Conservation (phyloP, 2,113 vertebrate genomes). For the Tetraodon nigroviridis region DNA sequence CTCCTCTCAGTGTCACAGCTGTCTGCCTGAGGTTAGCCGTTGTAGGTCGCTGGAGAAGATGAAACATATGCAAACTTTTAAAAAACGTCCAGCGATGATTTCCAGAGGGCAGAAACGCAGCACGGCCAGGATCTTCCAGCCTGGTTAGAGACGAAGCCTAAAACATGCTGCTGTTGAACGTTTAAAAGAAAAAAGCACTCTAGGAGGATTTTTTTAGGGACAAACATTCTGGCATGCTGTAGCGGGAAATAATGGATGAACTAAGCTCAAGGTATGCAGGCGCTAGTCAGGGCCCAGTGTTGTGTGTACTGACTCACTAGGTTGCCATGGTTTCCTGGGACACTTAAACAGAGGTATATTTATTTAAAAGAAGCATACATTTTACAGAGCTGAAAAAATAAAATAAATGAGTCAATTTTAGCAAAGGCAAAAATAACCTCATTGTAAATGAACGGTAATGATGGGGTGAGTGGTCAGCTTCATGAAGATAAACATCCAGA, state of each 20-base stretch:
- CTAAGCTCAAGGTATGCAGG: background rate
- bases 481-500: no score
- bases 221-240: constrained; percentile 2
- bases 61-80: constrained; percentile 6
- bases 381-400: background rate
- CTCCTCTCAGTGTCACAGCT: no score
- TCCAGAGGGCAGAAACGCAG: constrained; percentile 7
- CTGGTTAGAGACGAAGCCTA: background rate
- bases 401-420: background rate
- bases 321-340: background rate
- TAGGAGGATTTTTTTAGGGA: background rate
- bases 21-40: background rate
- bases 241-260: background rate
- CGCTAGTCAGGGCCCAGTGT: background rate
- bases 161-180: no score
- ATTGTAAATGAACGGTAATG: background rate
- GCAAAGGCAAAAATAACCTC: background rate
- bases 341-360: background rate
- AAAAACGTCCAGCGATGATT: constrained; percentile 26
- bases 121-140: background rate
- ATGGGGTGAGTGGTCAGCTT: no score
- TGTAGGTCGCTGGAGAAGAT: constrained; percentile 4
- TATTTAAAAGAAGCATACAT: background rate
- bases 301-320: constrained; percentile 2
- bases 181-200: background rate